These are phyloP conservation scores for Brienomyrus longianalis DNA, from an alignment of 2,113 vertebrate genomes.

Conservation along the genomic window DNA sequence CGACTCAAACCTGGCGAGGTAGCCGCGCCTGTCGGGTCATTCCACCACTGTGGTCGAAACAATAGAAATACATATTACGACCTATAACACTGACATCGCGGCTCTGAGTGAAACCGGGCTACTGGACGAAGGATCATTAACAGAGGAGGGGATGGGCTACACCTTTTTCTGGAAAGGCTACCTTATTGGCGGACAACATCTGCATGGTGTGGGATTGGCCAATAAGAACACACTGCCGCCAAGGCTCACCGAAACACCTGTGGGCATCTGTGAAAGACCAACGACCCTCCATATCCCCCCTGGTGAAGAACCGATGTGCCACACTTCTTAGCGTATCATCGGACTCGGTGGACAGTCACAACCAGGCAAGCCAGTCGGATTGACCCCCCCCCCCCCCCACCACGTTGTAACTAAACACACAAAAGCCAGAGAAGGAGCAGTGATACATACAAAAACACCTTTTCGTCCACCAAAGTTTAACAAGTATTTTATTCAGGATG, in stretches of 20 bases:
- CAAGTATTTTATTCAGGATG: too few species aligned
- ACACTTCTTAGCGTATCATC: slow-evolving; percentile 6
- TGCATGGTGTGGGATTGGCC: background rate
- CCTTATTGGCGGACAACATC: background rate
- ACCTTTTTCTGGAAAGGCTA: slow-evolving; percentile 18
- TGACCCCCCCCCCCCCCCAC: background rate
- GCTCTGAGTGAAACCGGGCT: slow-evolving; percentile 11
- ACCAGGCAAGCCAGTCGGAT: background rate
- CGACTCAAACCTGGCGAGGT: too few species aligned
- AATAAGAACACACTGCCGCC: background rate
- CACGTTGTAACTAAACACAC: background rate
- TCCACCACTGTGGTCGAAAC: background rate
- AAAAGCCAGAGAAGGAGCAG: background rate
- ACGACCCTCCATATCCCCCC: slow-evolving; percentile 8
- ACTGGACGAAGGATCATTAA: background rate
- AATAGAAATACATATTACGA: background rate
- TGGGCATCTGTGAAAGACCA: slow-evolving; percentile 1
- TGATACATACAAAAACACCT: background rate
- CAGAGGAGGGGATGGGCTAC: background rate
- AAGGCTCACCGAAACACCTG: slow-evolving; percentile 19
- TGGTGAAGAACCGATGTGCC: slow-evolving; percentile 1
- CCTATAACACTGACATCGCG: slow-evolving; percentile 11
- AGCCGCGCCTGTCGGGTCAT: too few species aligned
- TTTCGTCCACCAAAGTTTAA: too few species aligned
- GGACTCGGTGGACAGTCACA: too few species aligned